Evolutionary conservation across 1,140 invertebrate species (phyloP).

Genomic region (Drosophila kanapiae): DNA sequence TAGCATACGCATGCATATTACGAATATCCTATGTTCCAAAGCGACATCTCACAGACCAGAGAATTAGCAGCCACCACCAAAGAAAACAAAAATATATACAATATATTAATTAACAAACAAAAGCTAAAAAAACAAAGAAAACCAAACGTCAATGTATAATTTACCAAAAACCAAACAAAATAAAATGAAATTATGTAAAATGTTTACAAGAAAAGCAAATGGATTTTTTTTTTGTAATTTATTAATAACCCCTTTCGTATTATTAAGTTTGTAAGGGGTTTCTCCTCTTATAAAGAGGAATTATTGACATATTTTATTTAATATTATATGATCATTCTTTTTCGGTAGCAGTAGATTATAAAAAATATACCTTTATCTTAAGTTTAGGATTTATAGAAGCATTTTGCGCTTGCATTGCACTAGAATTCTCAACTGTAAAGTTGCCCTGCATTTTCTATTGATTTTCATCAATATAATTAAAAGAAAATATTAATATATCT

Average conservation of each 20-base stretch:
- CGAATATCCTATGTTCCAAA: slow-evolving; percentile 29
- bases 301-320: too few relatives aligned
- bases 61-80: slow-evolving; percentile 5
- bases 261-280: too few relatives aligned
- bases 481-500: too few relatives aligned
- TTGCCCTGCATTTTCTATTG: too few relatives aligned
- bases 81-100: slow-evolving; percentile 1
- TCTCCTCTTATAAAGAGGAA: too few relatives aligned
- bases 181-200: slow-evolving; percentile 74
- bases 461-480: too few relatives aligned
- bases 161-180: slow-evolving; percentile 43
- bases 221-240: not conserved
- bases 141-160: slow-evolving; percentile 48
- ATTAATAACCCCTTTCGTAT: not conserved
- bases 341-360: too few relatives aligned
- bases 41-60: slow-evolving; percentile 21
- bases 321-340: too few relatives aligned
- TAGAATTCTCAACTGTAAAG: too few relatives aligned
- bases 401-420: too few relatives aligned
- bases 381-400: too few relatives aligned
- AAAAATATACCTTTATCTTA: too few relatives aligned
- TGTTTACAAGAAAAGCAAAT: slow-evolving; percentile 52
- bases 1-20: slow-evolving; percentile 46
- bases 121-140: not conserved
- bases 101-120: not conserved